phyloP scores from a whole-genome alignment of 2,797 vertebrate genomes.

The Hypotaenidia okinawae region DNA sequence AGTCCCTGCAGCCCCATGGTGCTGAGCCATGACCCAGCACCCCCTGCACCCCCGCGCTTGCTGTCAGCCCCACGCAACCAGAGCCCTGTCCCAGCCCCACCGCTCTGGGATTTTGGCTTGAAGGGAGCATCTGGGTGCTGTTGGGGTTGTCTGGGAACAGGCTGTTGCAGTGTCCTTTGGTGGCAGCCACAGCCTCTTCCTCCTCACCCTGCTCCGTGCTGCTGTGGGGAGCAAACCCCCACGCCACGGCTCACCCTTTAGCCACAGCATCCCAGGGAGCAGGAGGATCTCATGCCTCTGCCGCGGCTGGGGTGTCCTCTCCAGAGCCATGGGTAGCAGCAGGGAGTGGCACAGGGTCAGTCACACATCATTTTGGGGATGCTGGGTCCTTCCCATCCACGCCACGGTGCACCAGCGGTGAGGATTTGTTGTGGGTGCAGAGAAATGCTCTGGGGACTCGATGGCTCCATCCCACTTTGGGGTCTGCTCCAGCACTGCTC shows the following conservation, averaged over 20 bases:
- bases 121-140: neutral
- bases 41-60: neutral
- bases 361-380: neutral
- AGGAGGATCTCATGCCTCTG: neutral
- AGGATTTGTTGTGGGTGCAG: neutral
- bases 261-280: neutral
- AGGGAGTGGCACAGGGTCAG: rapidly evolving
- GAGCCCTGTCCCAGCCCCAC: neutral
- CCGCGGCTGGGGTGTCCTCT: neutral
- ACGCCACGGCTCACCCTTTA: neutral
- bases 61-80: rapidly evolving
- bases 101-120: rapidly evolving
- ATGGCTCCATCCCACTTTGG: neutral
- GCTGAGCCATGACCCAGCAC: neutral
- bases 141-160: rapidly evolving
- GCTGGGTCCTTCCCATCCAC: rapidly evolving
- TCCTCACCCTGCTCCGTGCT: neutral
- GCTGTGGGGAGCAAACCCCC: rapidly evolving
- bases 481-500: neutral
- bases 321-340: rapidly evolving
- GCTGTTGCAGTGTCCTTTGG: neutral
- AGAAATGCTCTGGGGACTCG: rapidly evolving
- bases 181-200: neutral
- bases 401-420: no score
- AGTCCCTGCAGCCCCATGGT: neutral